Base-by-base conservation (phyloP, 2,888 invertebrate species). In the Julus scanicus region DNA sequence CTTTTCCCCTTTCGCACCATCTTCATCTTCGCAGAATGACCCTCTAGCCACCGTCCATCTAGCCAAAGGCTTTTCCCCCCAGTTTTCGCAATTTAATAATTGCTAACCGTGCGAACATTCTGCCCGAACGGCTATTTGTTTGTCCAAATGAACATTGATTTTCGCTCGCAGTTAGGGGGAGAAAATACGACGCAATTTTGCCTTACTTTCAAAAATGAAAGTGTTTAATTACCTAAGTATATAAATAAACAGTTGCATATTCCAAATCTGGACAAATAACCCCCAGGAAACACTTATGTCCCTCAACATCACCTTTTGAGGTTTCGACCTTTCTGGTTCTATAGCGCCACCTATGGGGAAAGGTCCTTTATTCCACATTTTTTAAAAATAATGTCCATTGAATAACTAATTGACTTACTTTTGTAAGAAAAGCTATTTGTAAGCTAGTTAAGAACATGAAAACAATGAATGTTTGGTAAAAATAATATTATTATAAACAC, bases 71-170 rank as follows among this genome's bases (percentile, higher is more conserved):
- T 71, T 71, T 11, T 71, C 71, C 71, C 71, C 29, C 5, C 20
- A 5, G 20, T 29, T 29, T 63, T 20, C 5, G 71, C 71, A 11
- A 71, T 29, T 29, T 29, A 29, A 71, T 71, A 29, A 29, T 71
- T 63, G 11, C 20, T 63, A 9, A 13, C 49, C 49, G 49, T 49
- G 49, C 49, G 13, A 49, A 49, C 13, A 13, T 13, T 13, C 63
- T n/a, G 63, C 20, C 63, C 63, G n/a, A 4, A 1, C 8, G 11
- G 71, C 71, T 5, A 71, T 71, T 71, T 71, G 71, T 71, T 71
- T 71, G 71, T 29, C 71, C 29, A 71, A 71, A 71, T n/a, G 71
- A 71, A 71, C 71, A 71, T 71, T 71, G 71, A 71, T 71, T 71
- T 71, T 71, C 29, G 71, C 71, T 71, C 29, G 20, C 71, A 71